Conservation (phyloP, 2,888 invertebrate species). For the Sycophila texana region DNA sequence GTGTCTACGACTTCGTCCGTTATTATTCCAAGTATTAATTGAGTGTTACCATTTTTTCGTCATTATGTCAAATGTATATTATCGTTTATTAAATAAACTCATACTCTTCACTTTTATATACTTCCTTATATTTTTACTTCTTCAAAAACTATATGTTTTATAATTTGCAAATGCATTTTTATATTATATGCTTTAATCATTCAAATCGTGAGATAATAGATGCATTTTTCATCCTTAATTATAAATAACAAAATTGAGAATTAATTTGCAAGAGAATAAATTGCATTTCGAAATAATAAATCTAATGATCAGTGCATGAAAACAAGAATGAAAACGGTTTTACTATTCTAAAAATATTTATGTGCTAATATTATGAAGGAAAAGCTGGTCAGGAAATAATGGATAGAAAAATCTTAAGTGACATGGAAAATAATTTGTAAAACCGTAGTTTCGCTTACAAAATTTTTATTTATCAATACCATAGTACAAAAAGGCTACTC, state of each 20-base stretch:
- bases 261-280: not conserved
- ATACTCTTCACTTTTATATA: conserved; percentile 6
- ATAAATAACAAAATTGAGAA: not conserved
- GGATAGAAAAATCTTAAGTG: not conserved
- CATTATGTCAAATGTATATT: not conserved
- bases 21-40: not conserved
- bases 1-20: not conserved
- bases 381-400: not conserved
- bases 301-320: no score
- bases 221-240: no score
- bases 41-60: not conserved
- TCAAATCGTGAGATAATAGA: no score
- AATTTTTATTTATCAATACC: conserved; percentile 72
- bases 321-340: not conserved
- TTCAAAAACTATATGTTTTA: no score
- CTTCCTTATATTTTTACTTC: no score
- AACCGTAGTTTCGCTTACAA: conserved; percentile 62
- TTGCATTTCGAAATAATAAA: not conserved
- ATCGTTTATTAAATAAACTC: conserved; percentile 29
- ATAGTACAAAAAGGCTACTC: conserved; percentile 71
- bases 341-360: not conserved
- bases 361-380: conserved; percentile 1
- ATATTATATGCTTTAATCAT: no score
- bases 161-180: no score
- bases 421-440: conserved; percentile 21